Base-by-base conservation (phyloP, 2,888 invertebrate species). In the Eustalomyia histrio region DNA sequence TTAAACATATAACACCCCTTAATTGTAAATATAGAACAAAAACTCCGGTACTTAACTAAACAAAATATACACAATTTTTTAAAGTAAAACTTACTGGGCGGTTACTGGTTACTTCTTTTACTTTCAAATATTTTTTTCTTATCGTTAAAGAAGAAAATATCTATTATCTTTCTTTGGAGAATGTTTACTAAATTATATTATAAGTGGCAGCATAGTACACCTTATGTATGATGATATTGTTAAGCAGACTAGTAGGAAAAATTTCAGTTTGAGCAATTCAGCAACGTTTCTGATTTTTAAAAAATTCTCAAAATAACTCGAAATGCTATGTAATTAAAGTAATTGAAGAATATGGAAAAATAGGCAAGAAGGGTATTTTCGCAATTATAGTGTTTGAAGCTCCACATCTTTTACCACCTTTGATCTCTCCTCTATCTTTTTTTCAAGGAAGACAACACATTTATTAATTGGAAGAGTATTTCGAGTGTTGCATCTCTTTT, bases 1-100 rank as follows among this genome's bases (percentile, higher is more conserved):
- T 76, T 65, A 74, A 81, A 74, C 74, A n/a, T 67, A n/a, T 17
- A 65, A 74, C 81, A 71, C 81, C 73, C 80, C 55, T 63, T 65
- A 65, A 61, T 69, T 69, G 47, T 76, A 61, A 73, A 76, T 53
- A 63, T 16, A 71, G 6, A 61, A 39, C 21, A 78, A 21, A 72
- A 35, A 57, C 18, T 53, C 29, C 12, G 24, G 16, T 71, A 60
- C 69, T 68, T 43, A 29, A 21, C 43, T 39, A 21, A 18, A 71
- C 60, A 64, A 75, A 75, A 75, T 72, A 72, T 43, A 64, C 18
- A 47, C n/a, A 18, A 3, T 58, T n/a, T 5, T 7, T 29, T 29
- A 29, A 29, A 6, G 3, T 5, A 12, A 57, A 71, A 55, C 74
- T 65, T 52, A 29, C 14, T 14, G 73, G 76, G 76, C 73, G 80